These are phyloP conservation scores for Chrysomela aeneicollis DNA, from an alignment of 2,888 invertebrate species.

Conservation along the genomic window DNA sequence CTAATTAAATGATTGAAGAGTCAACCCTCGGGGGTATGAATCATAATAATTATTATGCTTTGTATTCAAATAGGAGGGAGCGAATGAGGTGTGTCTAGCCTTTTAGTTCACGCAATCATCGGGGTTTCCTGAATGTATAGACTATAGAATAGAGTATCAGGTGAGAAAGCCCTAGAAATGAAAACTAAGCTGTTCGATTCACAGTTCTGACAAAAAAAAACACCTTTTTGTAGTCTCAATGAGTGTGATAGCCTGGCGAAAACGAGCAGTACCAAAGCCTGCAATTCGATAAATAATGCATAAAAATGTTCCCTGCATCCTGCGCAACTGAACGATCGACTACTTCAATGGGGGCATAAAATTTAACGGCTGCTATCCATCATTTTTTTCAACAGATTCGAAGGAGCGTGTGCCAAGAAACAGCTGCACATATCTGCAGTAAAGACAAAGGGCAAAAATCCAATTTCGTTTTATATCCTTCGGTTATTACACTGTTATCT, in stretches of 20 bases:
- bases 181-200: not conserved
- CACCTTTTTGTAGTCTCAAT: too few species aligned
- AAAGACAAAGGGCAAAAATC: conserved; percentile 18
- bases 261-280: conserved; percentile 4
- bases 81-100: not conserved
- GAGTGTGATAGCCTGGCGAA: not conserved
- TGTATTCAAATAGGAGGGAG: conserved; percentile 1
- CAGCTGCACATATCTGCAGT: conserved; percentile 13
- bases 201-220: too few species aligned
- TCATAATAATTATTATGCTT: not conserved
- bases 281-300: conserved; percentile 31
- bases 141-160: too few species aligned
- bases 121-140: too few species aligned
- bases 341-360: conserved; percentile 17
- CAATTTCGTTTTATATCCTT: conserved; percentile 14
- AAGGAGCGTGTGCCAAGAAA: conserved; percentile 24
- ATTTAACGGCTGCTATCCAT: conserved; percentile 23
- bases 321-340: conserved; percentile 5
- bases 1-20: not conserved
- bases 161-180: too few species aligned
- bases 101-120: not conserved
- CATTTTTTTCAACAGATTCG: conserved; percentile 20
- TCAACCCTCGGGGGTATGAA: not conserved
- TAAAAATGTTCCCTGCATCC: conserved; percentile 18
- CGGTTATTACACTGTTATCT: not conserved